Base-by-base conservation (phyloP, 30 jellyfish, hydroid and myxozoan species). In the Cassiopea andromeda region DNA sequence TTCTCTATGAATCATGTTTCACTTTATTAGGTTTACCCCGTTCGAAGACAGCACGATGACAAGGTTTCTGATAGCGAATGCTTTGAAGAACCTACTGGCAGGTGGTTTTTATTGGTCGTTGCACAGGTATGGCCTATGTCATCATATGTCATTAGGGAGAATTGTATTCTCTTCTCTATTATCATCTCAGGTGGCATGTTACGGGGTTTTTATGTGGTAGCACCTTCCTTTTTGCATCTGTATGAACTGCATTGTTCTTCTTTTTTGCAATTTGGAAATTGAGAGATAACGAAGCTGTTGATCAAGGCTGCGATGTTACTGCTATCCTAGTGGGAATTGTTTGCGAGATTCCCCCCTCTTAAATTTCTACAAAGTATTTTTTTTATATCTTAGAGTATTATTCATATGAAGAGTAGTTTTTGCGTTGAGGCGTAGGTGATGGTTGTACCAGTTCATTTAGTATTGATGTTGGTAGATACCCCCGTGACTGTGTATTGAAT, bases 21-120 rank as follows among this genome's bases (percentile, higher is more conserved):
- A 3, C 7, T 18, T 47, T 84, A 12, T 48, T 61, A 77, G 92
- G 92, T 92, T n/a, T 93, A 58, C 75, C 92, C 97, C 44, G 48
- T 27, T 18, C 89, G 94, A 78, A 70, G 83, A 67, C 70, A 75
- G 57, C 61, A 47, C 43, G 46, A 44, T 44, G 73, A 46, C 49
- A 17, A 50, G 1, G 0, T 7, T 16, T 19, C 81, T 1, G 73
- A 67, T 3, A 73, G 59, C n/a, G 80, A 81, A 44, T 54, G 85
- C 67, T 85, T 83, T 48, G 96, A 93, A 48, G 96, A 89, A 48
- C 99, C 99, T 7, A 46, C 60, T 7, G 97, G 98, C 19, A 84
- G 99, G 88, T 96, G 96, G 95, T 96, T 91, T 88, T 58, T 96
- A 38, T 82, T 90, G 18, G 96, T 80, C 47, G 98, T 96, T 80